Conservation (phyloP, 2,113 vertebrate genomes). For the Lucifuga dentata region DNA sequence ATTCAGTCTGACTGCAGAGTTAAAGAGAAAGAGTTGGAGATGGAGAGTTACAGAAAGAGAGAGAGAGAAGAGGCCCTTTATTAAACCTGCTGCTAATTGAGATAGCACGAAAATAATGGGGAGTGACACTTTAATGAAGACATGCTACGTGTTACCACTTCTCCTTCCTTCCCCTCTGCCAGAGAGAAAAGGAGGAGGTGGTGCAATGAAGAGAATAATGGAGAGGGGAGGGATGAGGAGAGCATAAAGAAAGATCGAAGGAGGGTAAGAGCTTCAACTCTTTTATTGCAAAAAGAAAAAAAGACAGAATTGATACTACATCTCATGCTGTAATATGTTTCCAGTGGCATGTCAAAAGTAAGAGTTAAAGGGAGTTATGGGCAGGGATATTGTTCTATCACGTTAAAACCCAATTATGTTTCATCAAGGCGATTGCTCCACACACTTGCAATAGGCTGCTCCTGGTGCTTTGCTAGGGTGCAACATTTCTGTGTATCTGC, state of each 20-base stretch:
- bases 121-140: conserved; percentile 89
- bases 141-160: conserved; percentile 80
- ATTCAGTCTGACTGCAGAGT: conserved; percentile 64
- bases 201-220: conserved; percentile 66
- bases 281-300: conserved; percentile 72
- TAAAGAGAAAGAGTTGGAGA: conserved; percentile 58
- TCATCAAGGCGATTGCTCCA: conserved; percentile 69
- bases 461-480: conserved; percentile 34
- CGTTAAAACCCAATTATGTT: conserved; percentile 83
- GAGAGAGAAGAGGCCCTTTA: conserved; percentile 74
- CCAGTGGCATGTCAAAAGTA: conserved; percentile 80
- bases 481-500: conserved; percentile 31
- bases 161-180: conserved; percentile 74
- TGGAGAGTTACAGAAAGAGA: conserved; percentile 59
- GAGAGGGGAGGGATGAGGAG: conserved; percentile 61
- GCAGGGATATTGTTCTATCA: conserved; percentile 81
- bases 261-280: conserved; percentile 58
- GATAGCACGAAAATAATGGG: conserved; percentile 87
- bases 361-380: conserved; percentile 77
- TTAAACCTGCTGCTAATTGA: conserved; percentile 88
- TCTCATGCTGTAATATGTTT: conserved; percentile 81
- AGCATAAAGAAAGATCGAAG: conserved; percentile 61
- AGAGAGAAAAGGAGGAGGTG: conserved; percentile 53
- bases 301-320: conserved; percentile 75
- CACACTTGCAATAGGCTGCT: conserved; percentile 49